Evolutionary conservation across 2,888 invertebrate genomes (phyloP), one percentile per base, ranked within the genome.

Genomic region (Drosophila sordidapex): DNA sequence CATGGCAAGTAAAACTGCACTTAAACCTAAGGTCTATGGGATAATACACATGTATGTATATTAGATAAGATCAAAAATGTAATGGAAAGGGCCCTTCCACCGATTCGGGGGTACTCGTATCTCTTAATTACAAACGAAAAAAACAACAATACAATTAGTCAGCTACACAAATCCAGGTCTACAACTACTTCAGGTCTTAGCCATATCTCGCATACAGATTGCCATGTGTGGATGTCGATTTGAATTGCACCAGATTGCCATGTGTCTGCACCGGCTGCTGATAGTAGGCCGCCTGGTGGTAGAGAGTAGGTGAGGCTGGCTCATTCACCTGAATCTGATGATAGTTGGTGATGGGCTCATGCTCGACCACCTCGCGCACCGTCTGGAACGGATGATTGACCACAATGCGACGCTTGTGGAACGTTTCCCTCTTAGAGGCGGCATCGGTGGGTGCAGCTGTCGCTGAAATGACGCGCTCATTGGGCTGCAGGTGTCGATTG

Each of bases 371-470:
- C 86, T 95, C 94, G 82, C 95, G 94, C 25, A 95, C 93, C 3
- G 95, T 95, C 90, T 95, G 95, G 75, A 95, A 94, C 21, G 95
- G 95, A 69, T 95, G 93, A 78, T 94, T 94, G 49, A 95, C 94
- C n/a, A 95, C 95, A 73, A 95, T 94, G 72, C 95, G 94, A 40
- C 95, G 93, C 40, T 95, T 95, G 76, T 95, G 94, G 59, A 94
- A 94, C 64, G 94, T 94, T 90, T 95, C 95, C 58, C 94, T 94
- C 53, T 94, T 92, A 57, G 94, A 93, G 29, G 94, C 92, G 1
- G 93, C 92, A 83, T 94, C 92, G 4, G 93, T 93, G 27, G 95
- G 94, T 8, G 95, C 94, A 15, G 94, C 94, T 10, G 94, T 94
- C 48, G 94, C 94, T 27, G 95, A 94, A 61, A 95, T 92, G 10